Evolutionary conservation across 2,113 vertebrate genomes (phyloP), one percentile per base, ranked within the genome.

Genomic region (Prunella fulvescens): DNA sequence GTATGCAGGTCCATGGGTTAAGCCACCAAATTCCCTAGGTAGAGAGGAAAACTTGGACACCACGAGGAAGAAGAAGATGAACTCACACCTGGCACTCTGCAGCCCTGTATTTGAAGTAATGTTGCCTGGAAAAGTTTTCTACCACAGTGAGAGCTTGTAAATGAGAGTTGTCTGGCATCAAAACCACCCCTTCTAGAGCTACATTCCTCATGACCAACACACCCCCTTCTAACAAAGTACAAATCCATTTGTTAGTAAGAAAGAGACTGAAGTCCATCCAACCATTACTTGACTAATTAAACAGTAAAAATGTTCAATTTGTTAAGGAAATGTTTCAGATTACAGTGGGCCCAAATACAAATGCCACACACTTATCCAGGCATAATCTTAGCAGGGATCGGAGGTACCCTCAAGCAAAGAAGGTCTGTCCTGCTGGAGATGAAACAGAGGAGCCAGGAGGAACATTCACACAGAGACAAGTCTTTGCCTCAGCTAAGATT

Each of bases 221-320:
- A 35, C 45, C 66, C 67, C 91, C 70, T 91, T 85, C 3, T 29
- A 85, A 85, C 84, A 61, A 91, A 94, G 89, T 81, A 82, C 90
- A 72, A 69, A 81, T 94, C 62, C 57, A 60, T 56, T 87, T 84
- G 57, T 86, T 71, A 81, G 73, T 15, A 62, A 65, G 84, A 80
- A 78, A 92, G 57, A 78, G 93, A 54, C 70, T 72, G 62, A 95
- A 87, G 84, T 89, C 84, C 91, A 92, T 20, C 93, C 84, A 91
- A 91, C 78, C 95, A 94, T 96, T 95, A 65, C 93, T 85, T 91
- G 81, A 89, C 93, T 92, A 96, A 95, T 95, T 95, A 85, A 93
- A 82, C 70, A 81, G 78, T 80, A 81, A 80, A 91, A 96, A 91
- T 54, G 66, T 90, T 66, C 87, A 29, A 29, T 88, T 89, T 88